Conservation (phyloP, 2,797 vertebrate species). For the Crocidura indochinensis region DNA sequence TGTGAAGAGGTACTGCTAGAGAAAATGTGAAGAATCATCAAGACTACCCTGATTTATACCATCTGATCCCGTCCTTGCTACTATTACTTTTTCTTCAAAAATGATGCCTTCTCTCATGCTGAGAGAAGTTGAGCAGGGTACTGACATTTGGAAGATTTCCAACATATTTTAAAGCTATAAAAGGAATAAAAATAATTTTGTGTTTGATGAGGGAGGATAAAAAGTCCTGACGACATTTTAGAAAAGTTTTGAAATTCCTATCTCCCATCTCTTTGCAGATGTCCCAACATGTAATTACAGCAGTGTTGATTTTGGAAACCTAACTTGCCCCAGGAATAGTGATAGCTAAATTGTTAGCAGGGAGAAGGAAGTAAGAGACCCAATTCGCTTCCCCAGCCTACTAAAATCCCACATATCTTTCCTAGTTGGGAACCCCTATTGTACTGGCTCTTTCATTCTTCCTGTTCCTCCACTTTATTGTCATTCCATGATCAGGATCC, state of each 20-base stretch:
- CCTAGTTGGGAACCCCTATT: neutral
- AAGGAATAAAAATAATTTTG: constrained; percentile 56
- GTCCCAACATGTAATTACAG: neutral
- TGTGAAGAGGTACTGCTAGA: neutral
- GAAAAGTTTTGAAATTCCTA: constrained; percentile 20
- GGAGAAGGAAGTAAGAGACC: no score
- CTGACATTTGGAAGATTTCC: constrained; percentile 1
- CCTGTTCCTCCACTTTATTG: rapidly evolving
- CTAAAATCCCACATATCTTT: neutral
- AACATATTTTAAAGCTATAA: neutral
- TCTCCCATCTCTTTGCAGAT: constrained; percentile 34
- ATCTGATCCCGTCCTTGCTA: neutral
- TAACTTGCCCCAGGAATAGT: neutral
- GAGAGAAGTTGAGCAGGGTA: neutral
- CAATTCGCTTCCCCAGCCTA: neutral
- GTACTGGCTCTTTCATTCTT: neutral
- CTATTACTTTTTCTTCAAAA: neutral
- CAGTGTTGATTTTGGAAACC: neutral
- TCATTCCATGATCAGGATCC: neutral
- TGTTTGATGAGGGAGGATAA: constrained; percentile 54
- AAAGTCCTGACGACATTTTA: constrained; percentile 29
- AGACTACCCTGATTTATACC: neutral
- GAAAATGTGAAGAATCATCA: neutral
- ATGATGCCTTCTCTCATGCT: neutral
- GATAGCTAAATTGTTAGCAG: neutral